phyloP scores from a whole-genome alignment of 1,140 invertebrate genomes.

The Portunus trituberculatus region DNA sequence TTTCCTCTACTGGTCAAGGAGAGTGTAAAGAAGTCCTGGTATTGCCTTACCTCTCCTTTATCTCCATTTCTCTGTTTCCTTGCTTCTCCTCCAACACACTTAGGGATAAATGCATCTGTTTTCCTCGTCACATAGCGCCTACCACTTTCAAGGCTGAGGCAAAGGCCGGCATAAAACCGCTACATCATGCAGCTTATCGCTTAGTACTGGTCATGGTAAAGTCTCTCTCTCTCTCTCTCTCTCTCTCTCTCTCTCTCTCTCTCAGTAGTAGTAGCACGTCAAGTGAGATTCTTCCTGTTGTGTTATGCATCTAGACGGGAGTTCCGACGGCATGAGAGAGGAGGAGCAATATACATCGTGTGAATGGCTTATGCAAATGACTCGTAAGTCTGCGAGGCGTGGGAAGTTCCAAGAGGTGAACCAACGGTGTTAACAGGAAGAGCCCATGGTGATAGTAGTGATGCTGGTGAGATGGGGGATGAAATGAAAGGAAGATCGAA shows the following conservation, averaged over 20 bases:
- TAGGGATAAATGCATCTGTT: too few relatives aligned
- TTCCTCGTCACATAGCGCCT: too few relatives aligned
- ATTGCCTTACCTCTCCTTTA: too few relatives aligned
- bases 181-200: too few relatives aligned
- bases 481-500: neutral
- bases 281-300: neutral
- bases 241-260: conserved; percentile 49
- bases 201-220: too few relatives aligned
- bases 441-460: too few relatives aligned
- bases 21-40: too few relatives aligned
- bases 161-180: too few relatives aligned
- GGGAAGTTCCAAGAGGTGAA: neutral
- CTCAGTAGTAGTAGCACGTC: neutral
- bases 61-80: too few relatives aligned
- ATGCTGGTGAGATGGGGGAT: neutral
- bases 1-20: too few relatives aligned
- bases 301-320: neutral
- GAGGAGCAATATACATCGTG: neutral
- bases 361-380: conserved; percentile 22
- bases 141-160: too few relatives aligned
- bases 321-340: neutral
- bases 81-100: too few relatives aligned
- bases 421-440: neutral
- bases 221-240: neutral
- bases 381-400: conserved; percentile 9